A percentile compares a stretch with the other conserved stretches of the same genome.
These are phyloP conservation scores for Cosmia pyralina DNA, from an alignment of 2,888 invertebrate genomes.

Conservation along the genomic window DNA sequence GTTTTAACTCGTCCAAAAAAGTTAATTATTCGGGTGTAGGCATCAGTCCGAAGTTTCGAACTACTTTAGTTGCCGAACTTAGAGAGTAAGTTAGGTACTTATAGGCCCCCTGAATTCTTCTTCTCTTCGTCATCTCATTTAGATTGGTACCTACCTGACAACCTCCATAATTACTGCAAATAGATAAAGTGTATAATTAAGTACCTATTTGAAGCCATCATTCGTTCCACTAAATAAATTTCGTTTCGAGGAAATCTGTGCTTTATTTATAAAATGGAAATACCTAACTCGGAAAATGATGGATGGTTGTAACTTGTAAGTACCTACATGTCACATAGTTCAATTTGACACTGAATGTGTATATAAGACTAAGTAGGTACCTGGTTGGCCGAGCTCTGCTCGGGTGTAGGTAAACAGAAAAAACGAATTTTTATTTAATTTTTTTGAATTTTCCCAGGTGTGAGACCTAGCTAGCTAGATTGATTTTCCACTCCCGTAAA, in stretches of 20 bases:
- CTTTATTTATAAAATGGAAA: constrained; percentile 10
- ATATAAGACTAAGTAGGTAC: neutral
- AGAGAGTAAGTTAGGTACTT: neutral
- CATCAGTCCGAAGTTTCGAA: neutral
- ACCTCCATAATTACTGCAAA: neutral
- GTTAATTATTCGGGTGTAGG: neutral
- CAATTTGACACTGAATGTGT: neutral
- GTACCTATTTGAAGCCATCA: neutral
- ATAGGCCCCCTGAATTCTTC: neutral
- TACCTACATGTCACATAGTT: neutral
- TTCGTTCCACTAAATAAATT: constrained; percentile 59
- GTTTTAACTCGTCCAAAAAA: neutral
- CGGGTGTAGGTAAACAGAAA: no score
- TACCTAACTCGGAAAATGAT: constrained; percentile 13
- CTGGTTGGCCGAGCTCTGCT: no score
- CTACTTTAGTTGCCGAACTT: neutral
- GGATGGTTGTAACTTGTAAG: neutral
- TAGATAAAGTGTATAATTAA: constrained; percentile 2
- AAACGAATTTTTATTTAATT: no score
- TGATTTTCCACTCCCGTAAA: no score
- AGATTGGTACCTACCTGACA: neutral
- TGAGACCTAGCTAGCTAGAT: no score
- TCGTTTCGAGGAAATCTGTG: constrained; percentile 31
- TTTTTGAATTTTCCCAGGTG: no score
- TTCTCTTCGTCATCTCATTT: neutral